Evolutionary conservation across 92 coral and sea anemone species (phyloP).

Genomic region (Heliopora coerulea): DNA sequence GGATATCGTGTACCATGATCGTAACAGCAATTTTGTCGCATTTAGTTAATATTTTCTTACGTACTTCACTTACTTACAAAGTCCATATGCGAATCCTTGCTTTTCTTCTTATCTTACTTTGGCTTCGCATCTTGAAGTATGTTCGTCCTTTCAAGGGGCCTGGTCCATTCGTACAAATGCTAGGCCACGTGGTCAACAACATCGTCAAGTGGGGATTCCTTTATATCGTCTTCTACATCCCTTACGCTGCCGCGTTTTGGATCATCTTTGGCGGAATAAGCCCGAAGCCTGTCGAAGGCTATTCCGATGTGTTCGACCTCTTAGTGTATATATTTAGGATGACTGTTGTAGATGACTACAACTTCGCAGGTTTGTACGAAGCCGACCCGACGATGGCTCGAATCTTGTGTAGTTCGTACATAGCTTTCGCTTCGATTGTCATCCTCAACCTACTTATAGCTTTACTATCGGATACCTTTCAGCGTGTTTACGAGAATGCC

Average conservation of each 20-base stretch:
- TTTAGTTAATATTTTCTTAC: conserved; percentile 54
- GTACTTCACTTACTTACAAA: conserved; percentile 40
- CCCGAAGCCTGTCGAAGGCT: conserved; percentile 65
- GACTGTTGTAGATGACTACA: conserved; percentile 95
- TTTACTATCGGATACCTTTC: conserved; percentile 96
- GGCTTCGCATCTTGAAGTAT: conserved; percentile 86
- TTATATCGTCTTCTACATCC: conserved; percentile 81
- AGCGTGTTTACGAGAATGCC: conserved; percentile 93
- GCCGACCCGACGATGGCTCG: conserved; percentile 88
- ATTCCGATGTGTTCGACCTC: conserved; percentile 66
- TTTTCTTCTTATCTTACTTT: conserved; percentile 70
- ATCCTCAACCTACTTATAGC: conserved; percentile 90
- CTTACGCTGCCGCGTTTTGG: conserved; percentile 98
- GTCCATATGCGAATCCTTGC: conserved; percentile 65
- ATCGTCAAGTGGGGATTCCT: conserved; percentile 80
- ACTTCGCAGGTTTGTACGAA: conserved; percentile 66
- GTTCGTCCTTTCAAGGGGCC: conserved; percentile 89
- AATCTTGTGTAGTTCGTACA: conserved; percentile 93
- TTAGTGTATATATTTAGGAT: conserved; percentile 87
- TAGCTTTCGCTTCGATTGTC: conserved; percentile 83
- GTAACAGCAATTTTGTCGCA: conserved; percentile 66
- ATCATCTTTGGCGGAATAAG: conserved; percentile 69
- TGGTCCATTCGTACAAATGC: conserved; percentile 94
- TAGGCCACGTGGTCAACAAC: conserved; percentile 79
- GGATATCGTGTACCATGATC: conserved; percentile 74